Base-by-base conservation (phyloP, 2,113 vertebrate species). In the Crotophaga sulcirostris region DNA sequence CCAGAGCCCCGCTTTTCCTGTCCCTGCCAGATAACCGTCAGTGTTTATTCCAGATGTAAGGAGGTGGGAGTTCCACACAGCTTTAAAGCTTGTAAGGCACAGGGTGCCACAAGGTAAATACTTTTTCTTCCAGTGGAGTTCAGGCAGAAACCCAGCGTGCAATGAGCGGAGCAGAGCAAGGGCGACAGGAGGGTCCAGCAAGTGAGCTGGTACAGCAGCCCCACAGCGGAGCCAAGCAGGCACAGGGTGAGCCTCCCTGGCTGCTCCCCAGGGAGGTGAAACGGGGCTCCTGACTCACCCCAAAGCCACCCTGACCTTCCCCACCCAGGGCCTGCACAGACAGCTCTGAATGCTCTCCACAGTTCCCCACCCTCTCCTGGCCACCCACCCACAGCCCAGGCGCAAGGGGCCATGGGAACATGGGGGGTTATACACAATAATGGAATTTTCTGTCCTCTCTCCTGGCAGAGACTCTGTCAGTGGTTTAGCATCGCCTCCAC, bases 401-500 rank as follows among this genome's bases (percentile, higher is more conserved):
- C n/a, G 40, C 58, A 38, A 64, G 45, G 70, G 74, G 36, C 89
- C 52, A 64, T 58, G 47, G 84, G 58, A 94, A 59, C 66, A 73
- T 1, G 21, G 26, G 84, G 75, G 38, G 79, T 89, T 89, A 47
- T 28, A 70, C 45, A 93, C 90, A 97, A n/a, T 68, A 76, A 97
- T 70, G 91, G 44, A 33, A 90, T 88, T 95, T 82, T 62, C 95
- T 94, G 78, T 74, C 33, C 89, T 63, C 62, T 19, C 64, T 96
- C 89, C 75, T 89, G 76, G 84, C 69, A 91, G 90, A 81, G 52
- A 62, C 60, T 81, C 84, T 93, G 69, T 79, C 63, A 64, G 75
- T 25, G 95, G 93, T 97, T 97, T 92, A 97, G 97, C 96, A 96
- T 86, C 51, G 66, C 90, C 95, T 87, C 77, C 93, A 95, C 89